A percentile compares a stretch with the other conserved stretches of the same genome.
Evolutionary conservation across 2,113 vertebrate species (phyloP).

Genomic region (Ahaetulla prasina): DNA sequence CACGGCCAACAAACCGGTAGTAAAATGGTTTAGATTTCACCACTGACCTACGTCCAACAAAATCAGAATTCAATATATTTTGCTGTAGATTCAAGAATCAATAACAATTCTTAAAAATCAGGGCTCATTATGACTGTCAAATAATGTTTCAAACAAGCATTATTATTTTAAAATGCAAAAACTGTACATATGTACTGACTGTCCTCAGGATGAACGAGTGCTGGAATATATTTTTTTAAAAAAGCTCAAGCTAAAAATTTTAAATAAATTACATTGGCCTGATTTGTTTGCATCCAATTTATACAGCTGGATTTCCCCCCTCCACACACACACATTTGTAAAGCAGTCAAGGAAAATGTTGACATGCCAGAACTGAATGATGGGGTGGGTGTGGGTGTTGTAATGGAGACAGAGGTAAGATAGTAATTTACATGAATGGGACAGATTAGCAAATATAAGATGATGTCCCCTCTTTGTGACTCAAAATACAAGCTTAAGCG

Average conservation of each 20-base stretch:
- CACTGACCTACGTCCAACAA: neutral
- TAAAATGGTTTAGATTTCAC: no score
- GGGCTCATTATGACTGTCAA: neutral
- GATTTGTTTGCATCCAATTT: neutral
- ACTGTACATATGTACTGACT: neutral
- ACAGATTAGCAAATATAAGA: neutral
- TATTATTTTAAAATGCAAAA: neutral
- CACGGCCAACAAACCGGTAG: no score
- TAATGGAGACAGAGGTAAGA: neutral
- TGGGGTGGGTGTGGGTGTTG: fast-evolving
- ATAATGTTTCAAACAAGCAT: neutral
- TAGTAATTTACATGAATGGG: neutral
- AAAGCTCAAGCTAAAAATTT: neutral
- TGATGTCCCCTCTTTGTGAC: neutral
- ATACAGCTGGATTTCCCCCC: neutral
- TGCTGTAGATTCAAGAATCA: neutral
- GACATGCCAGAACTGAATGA: neutral
- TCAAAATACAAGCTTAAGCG: no score
- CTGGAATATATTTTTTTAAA: neutral
- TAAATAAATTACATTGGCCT: neutral
- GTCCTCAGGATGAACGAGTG: neutral
- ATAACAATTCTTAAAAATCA: neutral
- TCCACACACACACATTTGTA: no score
- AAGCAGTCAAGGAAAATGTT: neutral
- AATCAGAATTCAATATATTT: neutral